Evolutionary conservation across 2,113 vertebrate genomes (phyloP).

Genomic region (Pagrus major): DNA sequence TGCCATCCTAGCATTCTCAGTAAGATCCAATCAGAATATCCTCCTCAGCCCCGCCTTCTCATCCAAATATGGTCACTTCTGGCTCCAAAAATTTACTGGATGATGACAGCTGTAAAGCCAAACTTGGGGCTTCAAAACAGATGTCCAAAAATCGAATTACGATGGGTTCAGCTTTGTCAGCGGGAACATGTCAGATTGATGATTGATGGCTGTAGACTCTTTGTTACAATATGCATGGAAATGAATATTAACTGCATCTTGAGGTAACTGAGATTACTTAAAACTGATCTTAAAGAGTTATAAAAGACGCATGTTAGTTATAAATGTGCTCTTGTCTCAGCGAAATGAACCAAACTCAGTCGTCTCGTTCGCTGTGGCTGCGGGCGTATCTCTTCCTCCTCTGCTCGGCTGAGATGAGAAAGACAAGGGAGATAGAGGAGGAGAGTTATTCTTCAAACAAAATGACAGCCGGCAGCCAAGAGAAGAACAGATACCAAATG

Average conservation of each 20-base stretch:
- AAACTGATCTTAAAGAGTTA: background rate
- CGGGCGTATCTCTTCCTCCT: slow-evolving; percentile 4
- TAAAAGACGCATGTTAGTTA: background rate
- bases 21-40: too few relatives aligned
- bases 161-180: background rate
- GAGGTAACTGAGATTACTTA: background rate
- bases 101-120: too few relatives aligned
- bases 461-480: slow-evolving; percentile 31
- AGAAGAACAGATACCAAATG: slow-evolving; percentile 9
- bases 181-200: background rate
- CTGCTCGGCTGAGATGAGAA: slow-evolving; percentile 13
- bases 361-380: slow-evolving; percentile 17
- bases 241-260: background rate
- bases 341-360: slow-evolving; percentile 7
- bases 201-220: background rate
- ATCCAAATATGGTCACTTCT: too few relatives aligned
- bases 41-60: too few relatives aligned
- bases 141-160: too few relatives aligned
- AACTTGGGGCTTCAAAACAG: too few relatives aligned
- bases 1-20: too few relatives aligned
- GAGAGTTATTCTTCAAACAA: slow-evolving; percentile 29
- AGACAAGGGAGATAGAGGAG: background rate
- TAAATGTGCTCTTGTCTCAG: slow-evolving; percentile 1
- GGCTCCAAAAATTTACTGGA: too few relatives aligned
- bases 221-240: background rate